phyloP scores from a whole-genome alignment of 2,888 invertebrate genomes.

The Cataglyphis albicans region DNA sequence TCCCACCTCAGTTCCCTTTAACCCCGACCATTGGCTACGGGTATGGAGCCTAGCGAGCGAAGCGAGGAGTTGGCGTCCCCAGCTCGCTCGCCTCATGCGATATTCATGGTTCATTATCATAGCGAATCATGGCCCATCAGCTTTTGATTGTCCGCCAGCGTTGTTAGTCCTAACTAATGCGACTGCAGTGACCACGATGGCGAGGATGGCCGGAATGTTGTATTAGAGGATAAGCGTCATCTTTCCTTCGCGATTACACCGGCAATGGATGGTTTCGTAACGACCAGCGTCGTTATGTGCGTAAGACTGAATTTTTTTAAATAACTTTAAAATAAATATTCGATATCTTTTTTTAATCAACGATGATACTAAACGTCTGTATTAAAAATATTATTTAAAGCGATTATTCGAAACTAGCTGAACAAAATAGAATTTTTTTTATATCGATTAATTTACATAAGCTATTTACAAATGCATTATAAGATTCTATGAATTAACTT shows the following conservation, averaged over 20 bases:
- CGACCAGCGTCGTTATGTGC: background rate
- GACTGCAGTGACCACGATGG: conserved; percentile 83
- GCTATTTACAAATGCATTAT: background rate
- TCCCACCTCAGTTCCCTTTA: conserved; percentile 73
- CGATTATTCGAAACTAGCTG: background rate
- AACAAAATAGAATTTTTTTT: background rate
- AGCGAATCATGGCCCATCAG: conserved; percentile 86
- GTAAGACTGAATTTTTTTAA: conserved; percentile 1
- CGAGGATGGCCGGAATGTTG: conserved; percentile 72
- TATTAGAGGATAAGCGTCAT: conserved; percentile 73
- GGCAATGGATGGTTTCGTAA: conserved; percentile 28
- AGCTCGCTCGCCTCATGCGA: conserved; percentile 84
- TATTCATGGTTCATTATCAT: conserved; percentile 86
- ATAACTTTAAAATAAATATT: background rate
- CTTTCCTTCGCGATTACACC: conserved; percentile 63
- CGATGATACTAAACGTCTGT: background rate
- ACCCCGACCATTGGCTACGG: conserved; percentile 73
- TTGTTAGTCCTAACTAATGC: conserved; percentile 86
- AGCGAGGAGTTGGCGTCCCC: conserved; percentile 85
- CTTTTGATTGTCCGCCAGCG: conserved; percentile 86
- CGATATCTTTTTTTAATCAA: background rate
- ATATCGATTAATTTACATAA: conserved; percentile 12
- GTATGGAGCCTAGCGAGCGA: conserved; percentile 79
- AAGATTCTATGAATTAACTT: background rate
- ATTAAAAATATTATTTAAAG: background rate